Evolutionary conservation across 2,888 invertebrate species (phyloP).

Genomic region (Limulus polyphemus): DNA sequence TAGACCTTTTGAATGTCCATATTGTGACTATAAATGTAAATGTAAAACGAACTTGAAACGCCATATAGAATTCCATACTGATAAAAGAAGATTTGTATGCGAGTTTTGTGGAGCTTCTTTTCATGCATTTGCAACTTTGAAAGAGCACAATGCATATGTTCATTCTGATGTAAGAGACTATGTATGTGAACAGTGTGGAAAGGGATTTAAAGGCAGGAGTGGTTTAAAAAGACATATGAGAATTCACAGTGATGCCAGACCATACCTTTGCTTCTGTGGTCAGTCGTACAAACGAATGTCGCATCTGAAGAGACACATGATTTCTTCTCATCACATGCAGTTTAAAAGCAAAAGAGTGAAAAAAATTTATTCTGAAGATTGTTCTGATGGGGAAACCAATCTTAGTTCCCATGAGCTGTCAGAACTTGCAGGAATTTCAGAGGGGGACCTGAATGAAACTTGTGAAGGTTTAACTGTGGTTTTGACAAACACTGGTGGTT

Average conservation of each 20-base stretch:
- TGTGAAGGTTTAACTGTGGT: conserved; percentile 2
- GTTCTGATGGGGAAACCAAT: conserved; percentile 4
- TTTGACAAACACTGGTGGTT: neutral
- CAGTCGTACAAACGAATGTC: conserved; percentile 19
- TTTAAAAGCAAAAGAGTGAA: conserved; percentile 36
- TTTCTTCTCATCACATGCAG: conserved; percentile 22
- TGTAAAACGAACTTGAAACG: conserved; percentile 34
- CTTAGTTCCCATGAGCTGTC: neutral
- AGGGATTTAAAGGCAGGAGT: conserved; percentile 26
- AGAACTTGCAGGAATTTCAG: neutral
- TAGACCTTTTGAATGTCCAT: conserved; percentile 31
- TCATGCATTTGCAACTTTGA: conserved; percentile 35
- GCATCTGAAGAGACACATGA: conserved; percentile 18
- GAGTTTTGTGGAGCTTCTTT: conserved; percentile 37
- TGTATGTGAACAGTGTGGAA: conserved; percentile 31
- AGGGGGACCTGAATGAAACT: neutral
- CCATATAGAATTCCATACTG: conserved; percentile 34
- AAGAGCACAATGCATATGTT: conserved; percentile 35
- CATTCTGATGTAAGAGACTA: conserved; percentile 34
- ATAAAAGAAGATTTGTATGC: conserved; percentile 34
- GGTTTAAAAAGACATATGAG: conserved; percentile 13
- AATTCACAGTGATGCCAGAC: conserved; percentile 18
- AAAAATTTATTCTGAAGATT: conserved; percentile 34
- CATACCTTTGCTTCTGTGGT: conserved; percentile 17
- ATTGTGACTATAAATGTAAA: conserved; percentile 34